phyloP scores from a whole-genome alignment of 2,113 vertebrate species.

The Noctilio leporinus region DNA sequence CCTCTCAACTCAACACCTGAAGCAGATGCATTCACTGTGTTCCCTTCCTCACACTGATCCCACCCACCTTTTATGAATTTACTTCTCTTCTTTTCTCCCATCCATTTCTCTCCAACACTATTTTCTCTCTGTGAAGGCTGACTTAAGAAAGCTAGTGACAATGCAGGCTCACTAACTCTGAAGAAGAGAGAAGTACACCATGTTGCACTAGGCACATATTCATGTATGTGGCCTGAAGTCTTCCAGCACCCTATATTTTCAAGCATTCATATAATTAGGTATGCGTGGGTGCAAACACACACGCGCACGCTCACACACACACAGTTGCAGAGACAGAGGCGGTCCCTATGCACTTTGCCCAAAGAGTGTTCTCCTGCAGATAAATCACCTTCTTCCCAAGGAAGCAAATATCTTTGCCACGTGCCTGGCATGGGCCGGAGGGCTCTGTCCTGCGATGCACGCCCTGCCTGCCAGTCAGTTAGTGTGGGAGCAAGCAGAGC shows the following conservation, averaged over 20 bases:
- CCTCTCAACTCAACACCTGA: background rate
- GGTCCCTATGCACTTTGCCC: slow-evolving; percentile 65
- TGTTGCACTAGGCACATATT: background rate
- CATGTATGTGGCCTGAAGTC: background rate
- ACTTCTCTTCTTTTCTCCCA: background rate
- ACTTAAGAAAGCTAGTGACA: background rate
- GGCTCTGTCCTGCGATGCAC: slow-evolving; percentile 17
- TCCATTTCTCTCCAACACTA: background rate
- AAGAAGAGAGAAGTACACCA: background rate
- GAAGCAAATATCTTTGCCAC: slow-evolving; percentile 69
- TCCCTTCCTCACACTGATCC: background rate
- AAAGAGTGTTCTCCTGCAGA: slow-evolving; percentile 68
- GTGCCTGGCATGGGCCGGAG: background rate
- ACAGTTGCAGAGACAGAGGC: background rate
- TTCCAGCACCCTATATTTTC: background rate
- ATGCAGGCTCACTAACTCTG: background rate
- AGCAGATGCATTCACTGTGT: background rate
- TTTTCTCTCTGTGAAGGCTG: background rate
- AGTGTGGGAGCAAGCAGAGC: background rate
- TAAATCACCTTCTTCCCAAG: slow-evolving; percentile 63
- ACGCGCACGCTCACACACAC: background rate
- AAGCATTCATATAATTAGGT: background rate
- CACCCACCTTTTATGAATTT: background rate
- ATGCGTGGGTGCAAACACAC: too few species aligned
- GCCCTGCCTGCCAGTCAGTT: slow-evolving; percentile 62